Base-by-base conservation (phyloP, 2,113 vertebrate species). In the Amblyopsis rosae region DNA sequence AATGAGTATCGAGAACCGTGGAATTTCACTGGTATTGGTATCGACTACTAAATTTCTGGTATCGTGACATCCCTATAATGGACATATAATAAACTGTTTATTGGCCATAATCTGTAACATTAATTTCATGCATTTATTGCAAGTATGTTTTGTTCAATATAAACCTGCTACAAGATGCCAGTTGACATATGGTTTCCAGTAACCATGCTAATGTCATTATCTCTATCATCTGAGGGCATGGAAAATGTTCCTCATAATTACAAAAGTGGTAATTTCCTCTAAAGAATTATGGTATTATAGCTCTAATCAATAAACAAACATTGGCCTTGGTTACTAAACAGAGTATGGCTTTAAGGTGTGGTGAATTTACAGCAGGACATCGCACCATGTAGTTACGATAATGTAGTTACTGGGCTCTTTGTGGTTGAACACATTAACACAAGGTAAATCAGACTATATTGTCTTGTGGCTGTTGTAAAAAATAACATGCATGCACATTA, bases 161-260 rank as follows among this genome's bases (percentile, higher is more conserved):
- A 54, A 50, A 53, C 4, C 0, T 9, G 12, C 12, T 47, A 56
- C 15, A 11, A 35, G 6, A n/a, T 5, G 12, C 32, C 58, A 61
- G 68, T 47, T 65, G 51, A 33, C 13, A 1, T 26, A 32, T 47
- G 16, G 56, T 62, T 26, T 57, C 16, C 17, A 51, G 49, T 1
- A 51, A 51, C 10, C 10, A 51, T 51, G 4, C 13, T 46, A 69
- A 76, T 82, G n/a, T 45, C 3, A 62, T 79, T 45, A 59, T 62
- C 16, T 41, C 1, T 7, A 59, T 59, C 45, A 69, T 68, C 48
- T 73, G 49, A 48, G 16, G 11, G 57, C 16, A 47, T 49, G 16
- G 60, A 63, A 67, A 45, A 9, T 12, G n/a, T 19, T 79, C 48
- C 13, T 67, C 46, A 71, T 70, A 73, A 72, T 49, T 15, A 69